These are phyloP conservation scores for Lytechinus pictus DNA, from an alignment of 35 echinoderm and acorn worm species.

Conservation along the genomic window DNA sequence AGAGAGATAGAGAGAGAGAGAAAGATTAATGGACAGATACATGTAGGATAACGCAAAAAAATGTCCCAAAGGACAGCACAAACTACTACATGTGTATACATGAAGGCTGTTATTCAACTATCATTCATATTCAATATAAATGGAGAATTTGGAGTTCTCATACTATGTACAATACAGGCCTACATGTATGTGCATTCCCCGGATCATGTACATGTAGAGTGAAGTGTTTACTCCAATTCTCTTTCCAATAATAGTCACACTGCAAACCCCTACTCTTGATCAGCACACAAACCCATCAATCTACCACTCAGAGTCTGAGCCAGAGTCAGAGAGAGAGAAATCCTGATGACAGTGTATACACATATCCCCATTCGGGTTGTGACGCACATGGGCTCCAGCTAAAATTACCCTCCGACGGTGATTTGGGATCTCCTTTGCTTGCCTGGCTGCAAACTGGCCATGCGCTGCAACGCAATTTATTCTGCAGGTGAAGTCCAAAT, in stretches of 20 bases:
- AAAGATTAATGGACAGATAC: too few relatives aligned
- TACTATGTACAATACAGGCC: too few relatives aligned
- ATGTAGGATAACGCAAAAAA: too few relatives aligned
- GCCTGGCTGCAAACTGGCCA: background rate
- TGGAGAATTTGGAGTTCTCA: too few relatives aligned
- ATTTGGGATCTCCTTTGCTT: slow-evolving; percentile 23
- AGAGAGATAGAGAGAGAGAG: too few relatives aligned
- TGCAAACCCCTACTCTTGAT: background rate
- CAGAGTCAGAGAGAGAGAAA: background rate
- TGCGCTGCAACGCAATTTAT: background rate
- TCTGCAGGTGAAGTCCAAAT: background rate
- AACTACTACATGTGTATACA: too few relatives aligned
- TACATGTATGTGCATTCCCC: too few relatives aligned
- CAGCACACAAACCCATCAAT: background rate
- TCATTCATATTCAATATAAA: too few relatives aligned
- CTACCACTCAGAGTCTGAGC: background rate
- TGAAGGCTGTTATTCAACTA: too few relatives aligned
- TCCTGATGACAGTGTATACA: background rate
- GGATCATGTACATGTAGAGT: too few relatives aligned
- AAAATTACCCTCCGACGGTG: slow-evolving; percentile 22
- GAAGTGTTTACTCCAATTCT: background rate
- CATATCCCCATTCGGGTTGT: background rate
- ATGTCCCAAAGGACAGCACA: too few relatives aligned
- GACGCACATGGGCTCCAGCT: slow-evolving; percentile 20
- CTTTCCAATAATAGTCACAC: background rate